phyloP scores from a whole-genome alignment of 2,113 vertebrate species.

The Eretmochelys imbricata region DNA sequence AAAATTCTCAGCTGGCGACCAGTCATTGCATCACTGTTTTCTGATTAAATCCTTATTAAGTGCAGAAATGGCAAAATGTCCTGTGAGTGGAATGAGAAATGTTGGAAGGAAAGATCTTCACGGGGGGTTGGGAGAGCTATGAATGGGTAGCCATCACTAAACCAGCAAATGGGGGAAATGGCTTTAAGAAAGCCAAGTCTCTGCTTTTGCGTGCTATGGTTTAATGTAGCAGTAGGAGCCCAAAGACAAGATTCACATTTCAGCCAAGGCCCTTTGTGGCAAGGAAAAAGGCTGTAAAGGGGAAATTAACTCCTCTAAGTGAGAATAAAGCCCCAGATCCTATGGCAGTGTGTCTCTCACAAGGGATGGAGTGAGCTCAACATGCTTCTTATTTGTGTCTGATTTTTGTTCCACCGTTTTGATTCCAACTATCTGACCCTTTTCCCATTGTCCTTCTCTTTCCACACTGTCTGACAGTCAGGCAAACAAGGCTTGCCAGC shows the following conservation, averaged over 20 bases:
- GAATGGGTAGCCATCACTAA: neutral
- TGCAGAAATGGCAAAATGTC: slow-evolving; percentile 35
- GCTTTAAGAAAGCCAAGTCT: neutral
- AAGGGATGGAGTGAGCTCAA: slow-evolving; percentile 26
- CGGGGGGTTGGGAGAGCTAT: neutral
- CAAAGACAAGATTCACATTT: neutral
- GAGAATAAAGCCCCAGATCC: slow-evolving; percentile 46
- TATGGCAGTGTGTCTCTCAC: slow-evolving; percentile 44
- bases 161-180: neutral
- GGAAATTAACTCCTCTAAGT: slow-evolving; percentile 15
- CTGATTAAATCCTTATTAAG: slow-evolving; percentile 61
- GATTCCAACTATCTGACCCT: neutral
- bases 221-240: slow-evolving; percentile 22
- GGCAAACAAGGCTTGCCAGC: neutral
- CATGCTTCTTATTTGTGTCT: slow-evolving; percentile 39
- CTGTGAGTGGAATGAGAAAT: slow-evolving; percentile 36
- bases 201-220: neutral
- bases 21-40: slow-evolving; percentile 56
- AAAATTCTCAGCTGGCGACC: slow-evolving; percentile 55
- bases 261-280: slow-evolving; percentile 15
- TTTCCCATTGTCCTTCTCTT: slow-evolving; percentile 36
- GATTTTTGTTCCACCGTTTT: slow-evolving; percentile 20
- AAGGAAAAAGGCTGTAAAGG: slow-evolving; percentile 12
- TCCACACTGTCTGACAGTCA: fast-evolving
- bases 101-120: slow-evolving; percentile 10